Conservation (phyloP, 2,113 vertebrate genomes). For the Todiramphus chloris region DNA sequence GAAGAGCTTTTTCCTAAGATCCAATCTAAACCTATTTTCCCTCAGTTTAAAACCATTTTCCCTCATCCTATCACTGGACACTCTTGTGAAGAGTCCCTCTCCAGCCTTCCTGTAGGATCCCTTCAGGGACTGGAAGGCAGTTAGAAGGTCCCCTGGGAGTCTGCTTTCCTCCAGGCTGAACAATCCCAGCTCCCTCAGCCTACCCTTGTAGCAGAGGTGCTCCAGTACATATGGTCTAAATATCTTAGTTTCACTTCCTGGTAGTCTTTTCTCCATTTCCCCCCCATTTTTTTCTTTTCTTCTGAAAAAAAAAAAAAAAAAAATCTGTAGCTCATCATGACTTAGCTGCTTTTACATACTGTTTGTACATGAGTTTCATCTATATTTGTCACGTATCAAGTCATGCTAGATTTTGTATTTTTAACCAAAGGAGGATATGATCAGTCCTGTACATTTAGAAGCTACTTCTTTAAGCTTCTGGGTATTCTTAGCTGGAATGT, state of each 20-base stretch:
- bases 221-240: neutral
- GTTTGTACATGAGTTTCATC: neutral
- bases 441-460: neutral
- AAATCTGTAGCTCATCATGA: neutral
- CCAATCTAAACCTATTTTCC: too few relatives aligned
- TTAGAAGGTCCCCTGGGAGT: too few relatives aligned
- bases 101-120: too few relatives aligned
- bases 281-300: neutral
- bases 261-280: neutral
- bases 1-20: too few relatives aligned
- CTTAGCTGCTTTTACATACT: neutral
- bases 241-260: neutral
- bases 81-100: too few relatives aligned
- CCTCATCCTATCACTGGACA: too few relatives aligned
- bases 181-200: too few relatives aligned
- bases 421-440: neutral
- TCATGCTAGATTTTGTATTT: neutral
- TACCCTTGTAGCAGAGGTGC: too few relatives aligned
- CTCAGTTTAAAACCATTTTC: too few relatives aligned
- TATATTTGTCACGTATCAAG: neutral
- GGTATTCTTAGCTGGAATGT: neutral
- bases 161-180: too few relatives aligned
- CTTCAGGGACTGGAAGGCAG: too few relatives aligned
- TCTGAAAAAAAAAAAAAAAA: neutral
- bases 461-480: neutral